Evolutionary conservation across 2,888 invertebrate genomes (phyloP).

Genomic region (Chymomyza procnemis): DNA sequence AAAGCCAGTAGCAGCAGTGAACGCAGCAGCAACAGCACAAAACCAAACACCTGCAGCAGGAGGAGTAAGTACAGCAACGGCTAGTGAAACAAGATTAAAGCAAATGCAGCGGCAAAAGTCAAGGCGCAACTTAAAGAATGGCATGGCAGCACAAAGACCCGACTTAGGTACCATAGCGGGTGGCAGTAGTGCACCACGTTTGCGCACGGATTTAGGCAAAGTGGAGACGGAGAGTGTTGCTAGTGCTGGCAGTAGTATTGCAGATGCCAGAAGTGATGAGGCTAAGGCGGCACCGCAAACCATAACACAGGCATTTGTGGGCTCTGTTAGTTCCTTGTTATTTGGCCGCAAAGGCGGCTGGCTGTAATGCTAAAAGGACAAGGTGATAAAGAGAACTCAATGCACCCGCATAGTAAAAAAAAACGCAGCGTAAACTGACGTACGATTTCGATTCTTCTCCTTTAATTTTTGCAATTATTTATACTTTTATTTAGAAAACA

Average conservation of each 20-base stretch:
- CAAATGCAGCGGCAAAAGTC: constrained; percentile 81
- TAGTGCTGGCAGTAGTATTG: not conserved
- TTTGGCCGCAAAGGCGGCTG: constrained; percentile 93
- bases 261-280: constrained; percentile 8
- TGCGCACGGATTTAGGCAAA: constrained; percentile 72
- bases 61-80: constrained; percentile 43
- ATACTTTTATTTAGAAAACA: constrained; percentile 41
- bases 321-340: constrained; percentile 87
- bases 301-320: constrained; percentile 81
- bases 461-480: constrained; percentile 23
- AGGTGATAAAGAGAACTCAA: constrained; percentile 2
- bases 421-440: constrained; percentile 12
- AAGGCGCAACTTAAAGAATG: constrained; percentile 79
- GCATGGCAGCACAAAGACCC: constrained; percentile 80
- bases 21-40: constrained; percentile 15
- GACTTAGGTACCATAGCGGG: constrained; percentile 82
- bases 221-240: constrained; percentile 56
- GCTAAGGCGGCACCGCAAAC: constrained; percentile 49
- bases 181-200: constrained; percentile 75
- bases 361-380: constrained; percentile 79
- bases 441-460: not conserved
- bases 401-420: constrained; percentile 4
- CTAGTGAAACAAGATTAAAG: constrained; percentile 76
- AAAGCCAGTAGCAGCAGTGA: not conserved
- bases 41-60: constrained; percentile 1